phyloP scores from a whole-genome alignment of 2,797 vertebrate genomes.

The Ambastaia sidthimunki region DNA sequence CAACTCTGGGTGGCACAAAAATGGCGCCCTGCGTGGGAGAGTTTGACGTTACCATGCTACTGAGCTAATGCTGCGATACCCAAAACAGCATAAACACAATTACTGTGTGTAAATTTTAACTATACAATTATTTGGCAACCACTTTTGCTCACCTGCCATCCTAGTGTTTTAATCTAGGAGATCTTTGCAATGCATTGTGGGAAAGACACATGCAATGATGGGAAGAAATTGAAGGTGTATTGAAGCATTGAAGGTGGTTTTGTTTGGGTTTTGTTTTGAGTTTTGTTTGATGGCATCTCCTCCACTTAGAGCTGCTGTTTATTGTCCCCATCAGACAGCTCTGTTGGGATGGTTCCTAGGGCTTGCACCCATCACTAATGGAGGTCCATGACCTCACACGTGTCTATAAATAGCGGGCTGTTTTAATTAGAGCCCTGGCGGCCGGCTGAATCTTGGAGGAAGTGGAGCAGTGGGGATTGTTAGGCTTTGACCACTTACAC shows the following conservation, averaged over 20 bases:
- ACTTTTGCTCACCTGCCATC: no score
- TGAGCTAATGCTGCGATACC: no score
- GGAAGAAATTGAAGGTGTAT: no score
- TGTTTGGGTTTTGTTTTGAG: neutral
- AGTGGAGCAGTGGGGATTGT: conserved; percentile 44
- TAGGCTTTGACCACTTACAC: conserved; percentile 33
- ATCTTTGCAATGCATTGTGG: no score
- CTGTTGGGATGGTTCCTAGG: conserved; percentile 34
- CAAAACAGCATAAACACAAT: no score
- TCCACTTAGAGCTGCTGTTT: conserved; percentile 33
- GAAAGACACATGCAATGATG: no score
- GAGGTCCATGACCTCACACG: conserved; percentile 55
- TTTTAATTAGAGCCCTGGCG: conserved; percentile 57
- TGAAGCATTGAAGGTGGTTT: neutral
- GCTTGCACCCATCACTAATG: conserved; percentile 53
- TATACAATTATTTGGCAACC: no score
- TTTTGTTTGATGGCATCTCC: neutral
- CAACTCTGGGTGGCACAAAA: no score
- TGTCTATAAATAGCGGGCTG: conserved; percentile 58
- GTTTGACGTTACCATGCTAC: no score
- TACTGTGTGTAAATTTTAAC: no score
- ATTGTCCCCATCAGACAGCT: conserved; percentile 6
- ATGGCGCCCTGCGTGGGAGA: no score
- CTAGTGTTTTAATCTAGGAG: no score
- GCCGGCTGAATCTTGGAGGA: conserved; percentile 27